Percentiles rank a stretch among this genome's conserved stretches.
phyloP scores from a whole-genome alignment of 1,140 invertebrate species.

The Drosophila neocordata region DNA sequence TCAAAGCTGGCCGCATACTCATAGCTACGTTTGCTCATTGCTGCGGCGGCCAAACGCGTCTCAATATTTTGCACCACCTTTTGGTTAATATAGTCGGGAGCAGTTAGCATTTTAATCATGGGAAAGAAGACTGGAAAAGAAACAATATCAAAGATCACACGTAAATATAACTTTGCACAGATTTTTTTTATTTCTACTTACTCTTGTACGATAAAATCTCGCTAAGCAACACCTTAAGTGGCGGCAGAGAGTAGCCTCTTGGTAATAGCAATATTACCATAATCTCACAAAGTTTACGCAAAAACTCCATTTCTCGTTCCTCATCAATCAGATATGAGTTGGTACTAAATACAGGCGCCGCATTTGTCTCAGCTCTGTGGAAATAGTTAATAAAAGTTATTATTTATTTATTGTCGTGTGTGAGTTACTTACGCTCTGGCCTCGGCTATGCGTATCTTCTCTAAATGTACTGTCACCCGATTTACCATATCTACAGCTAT shows the following conservation, averaged over 20 bases:
- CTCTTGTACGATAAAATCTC: slow-evolving; percentile 93
- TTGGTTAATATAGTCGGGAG: slow-evolving; percentile 95
- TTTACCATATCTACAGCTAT: slow-evolving; percentile 91
- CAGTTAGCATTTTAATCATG: slow-evolving; percentile 91
- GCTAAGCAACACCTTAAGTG: slow-evolving; percentile 90
- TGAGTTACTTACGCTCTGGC: slow-evolving; percentile 87
- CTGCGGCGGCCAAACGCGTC: slow-evolving; percentile 89
- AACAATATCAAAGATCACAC: not conserved
- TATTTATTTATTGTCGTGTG: not conserved
- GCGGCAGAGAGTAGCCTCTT: slow-evolving; percentile 89
- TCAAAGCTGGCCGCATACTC: slow-evolving; percentile 95
- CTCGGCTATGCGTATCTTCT: slow-evolving; percentile 91
- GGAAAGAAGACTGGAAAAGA: slow-evolving; percentile 89
- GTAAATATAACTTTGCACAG: not conserved
- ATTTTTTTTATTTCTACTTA: slow-evolving; percentile 78
- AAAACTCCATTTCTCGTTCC: slow-evolving; percentile 90
- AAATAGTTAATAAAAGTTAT: not conserved
- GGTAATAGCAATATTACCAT: slow-evolving; percentile 92
- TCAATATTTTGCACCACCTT: slow-evolving; percentile 93
- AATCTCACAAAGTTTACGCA: slow-evolving; percentile 91
- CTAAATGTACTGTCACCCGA: slow-evolving; percentile 91
- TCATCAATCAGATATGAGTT: slow-evolving; percentile 89
- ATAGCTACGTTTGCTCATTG: slow-evolving; percentile 91
- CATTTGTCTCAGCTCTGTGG: slow-evolving; percentile 85
- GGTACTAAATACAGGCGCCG: slow-evolving; percentile 88